Conservation (phyloP, 2,113 vertebrate species). For the Cyprinodon tularosa region DNA sequence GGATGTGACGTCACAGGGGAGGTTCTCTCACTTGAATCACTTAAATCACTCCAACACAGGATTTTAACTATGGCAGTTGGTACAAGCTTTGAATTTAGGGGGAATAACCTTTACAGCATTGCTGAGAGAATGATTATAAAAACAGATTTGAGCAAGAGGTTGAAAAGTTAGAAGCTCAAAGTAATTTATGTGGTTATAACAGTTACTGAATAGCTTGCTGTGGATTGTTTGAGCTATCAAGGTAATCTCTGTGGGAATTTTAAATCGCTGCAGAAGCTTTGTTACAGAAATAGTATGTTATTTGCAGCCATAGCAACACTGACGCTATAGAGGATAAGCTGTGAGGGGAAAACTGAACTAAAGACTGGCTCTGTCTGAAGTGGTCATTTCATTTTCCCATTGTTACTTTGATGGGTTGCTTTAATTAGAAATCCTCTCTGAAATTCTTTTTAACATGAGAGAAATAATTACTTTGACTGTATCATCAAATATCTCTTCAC, state of each 20-base stretch:
- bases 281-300: background rate
- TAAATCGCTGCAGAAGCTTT: background rate
- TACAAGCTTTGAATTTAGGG: constrained; percentile 19
- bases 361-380: background rate
- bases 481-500: background rate
- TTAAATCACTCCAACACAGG: background rate
- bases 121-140: constrained; percentile 26
- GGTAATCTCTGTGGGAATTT: background rate
- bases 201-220: background rate
- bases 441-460: background rate
- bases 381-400: constrained; percentile 9
- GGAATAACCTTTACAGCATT: constrained; percentile 37
- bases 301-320: background rate
- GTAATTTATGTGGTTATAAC: constrained; percentile 3
- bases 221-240: constrained; percentile 5
- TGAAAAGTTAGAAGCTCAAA: constrained; percentile 19
- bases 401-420: constrained; percentile 8
- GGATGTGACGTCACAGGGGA: too few relatives aligned
- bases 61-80: constrained; percentile 19
- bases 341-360: background rate
- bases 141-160: constrained; percentile 40
- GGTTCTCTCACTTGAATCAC: too few relatives aligned
- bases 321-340: constrained; percentile 1
- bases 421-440: constrained; percentile 2
- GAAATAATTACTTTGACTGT: background rate